Evolutionary conservation across 2,888 invertebrate species (phyloP), one percentile per base, ranked within the genome.

Genomic region (Cephus pulcher): DNA sequence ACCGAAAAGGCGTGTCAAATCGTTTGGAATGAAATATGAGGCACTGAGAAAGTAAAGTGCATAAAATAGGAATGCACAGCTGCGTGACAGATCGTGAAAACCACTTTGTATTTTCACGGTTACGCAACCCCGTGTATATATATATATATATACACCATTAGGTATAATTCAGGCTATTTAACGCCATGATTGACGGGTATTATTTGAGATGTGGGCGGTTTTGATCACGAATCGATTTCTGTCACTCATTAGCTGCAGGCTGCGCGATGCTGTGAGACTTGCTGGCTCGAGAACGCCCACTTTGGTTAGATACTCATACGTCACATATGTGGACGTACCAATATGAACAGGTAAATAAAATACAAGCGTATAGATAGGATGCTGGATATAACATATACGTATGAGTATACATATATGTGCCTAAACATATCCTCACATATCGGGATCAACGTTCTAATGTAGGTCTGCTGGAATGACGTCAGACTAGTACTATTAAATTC

Each of bases 371-470:
- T 2, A 2, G 56, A 15, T 56, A 23, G 56, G 56, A 56, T 56
- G 23, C 56, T 56, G 56, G 23, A 23, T 56, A 56, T 75, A 76
- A n/a, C 68, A 78, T 33, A 71, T 74, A 73, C n/a, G 30, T 34
- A 77, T 73, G 69, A 34, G 69, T n/a, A 73, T 34, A 74, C 4
- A 32, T 32, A 56, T 56, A n/a, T 56, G 56, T 9, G n/a, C 70
- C 23, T 37, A 34, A 71, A 74, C 56, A 73, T 30, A 73, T n/a
- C 23, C 33, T 69, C 70, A 70, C 56, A 68, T 78, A 84, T 82
- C 74, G 76, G 80, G 82, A 86, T 84, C 86, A 79, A 82, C 78
- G 77, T 0, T 84, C 76, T 56, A 75, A 79, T 34, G 75, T 76
- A 73, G 78, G 73, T 79, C 73, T 73, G 75, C 73, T 70, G 70